Evolutionary conservation across 2,113 vertebrate genomes (phyloP), one percentile per base, ranked within the genome.

Genomic region (Tiliqua scincoides): DNA sequence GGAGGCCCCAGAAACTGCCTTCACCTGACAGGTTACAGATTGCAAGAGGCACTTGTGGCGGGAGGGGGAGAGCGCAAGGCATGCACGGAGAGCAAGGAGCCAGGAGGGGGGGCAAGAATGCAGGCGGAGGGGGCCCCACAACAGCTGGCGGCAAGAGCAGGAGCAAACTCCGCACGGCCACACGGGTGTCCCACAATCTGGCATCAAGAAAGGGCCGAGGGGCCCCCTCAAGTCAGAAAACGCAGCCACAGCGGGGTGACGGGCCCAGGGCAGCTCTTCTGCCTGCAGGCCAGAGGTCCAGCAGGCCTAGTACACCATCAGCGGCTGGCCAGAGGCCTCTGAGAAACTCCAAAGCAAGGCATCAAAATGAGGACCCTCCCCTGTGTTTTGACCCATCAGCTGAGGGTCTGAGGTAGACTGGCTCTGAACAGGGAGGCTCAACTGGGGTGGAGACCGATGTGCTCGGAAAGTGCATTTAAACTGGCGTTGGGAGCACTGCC

Each of bases 91-190:
- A 27, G 40, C 10, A 12, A 72, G 35, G 21, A 10, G 35, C 25
- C 32, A 40, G 27, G 48, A 35, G n/a, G 59, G 12, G 0, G 0
- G 30, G 2, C 57, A 63, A 4, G 0, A 2, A 30, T 23, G 20
- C 75, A 17, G 21, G 5, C 11, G 43, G 73, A 75, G 27, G 43
- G 73, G 75, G 54, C 52, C 52, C 30, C 30, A 14, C 17, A 54
- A 23, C 77, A 37, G n/a, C 77, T 40, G 32, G 59, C 37, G 27
- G 40, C 62, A 43, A 18, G 37, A 15, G 72, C 48, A 32, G 76
- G 27, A 20, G 76, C n/a, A 32, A 9, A 7, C 17, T 3, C 6
- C 9, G 48, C n/a, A 3, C 6, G 4, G 25, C 21, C 12, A n/a
- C 9, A 57, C 14, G 17, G n/a, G 54, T 12, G 17, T 57, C 2